Percentiles rank a stretch among this genome's conserved stretches.
phyloP scores from a whole-genome alignment of 2,888 invertebrate genomes.

The Plebejus melissa region DNA sequence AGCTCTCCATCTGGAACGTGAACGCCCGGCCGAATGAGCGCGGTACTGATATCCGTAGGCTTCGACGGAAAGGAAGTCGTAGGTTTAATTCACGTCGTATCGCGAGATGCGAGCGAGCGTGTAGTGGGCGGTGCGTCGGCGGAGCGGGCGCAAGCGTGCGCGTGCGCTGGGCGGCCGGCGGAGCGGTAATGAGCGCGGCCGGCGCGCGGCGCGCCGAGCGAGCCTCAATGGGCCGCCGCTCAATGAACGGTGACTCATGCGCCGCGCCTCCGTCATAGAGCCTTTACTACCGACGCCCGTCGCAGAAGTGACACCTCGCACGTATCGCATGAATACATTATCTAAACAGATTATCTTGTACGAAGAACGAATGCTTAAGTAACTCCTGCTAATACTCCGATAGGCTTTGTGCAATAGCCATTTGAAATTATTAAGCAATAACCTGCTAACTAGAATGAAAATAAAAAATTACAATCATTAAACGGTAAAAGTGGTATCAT shows the following conservation, averaged over 20 bases:
- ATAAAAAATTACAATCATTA: background rate
- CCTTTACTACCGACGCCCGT: conserved; percentile 54
- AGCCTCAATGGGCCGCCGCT: conserved; percentile 69
- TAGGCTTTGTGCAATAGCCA: background rate
- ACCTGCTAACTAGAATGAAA: background rate
- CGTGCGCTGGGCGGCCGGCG: conserved; percentile 76
- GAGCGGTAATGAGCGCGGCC: conserved; percentile 70
- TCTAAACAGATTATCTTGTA: conserved; percentile 41
- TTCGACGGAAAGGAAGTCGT: conserved; percentile 61
- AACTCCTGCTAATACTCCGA: background rate
- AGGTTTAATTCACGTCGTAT: conserved; percentile 70
- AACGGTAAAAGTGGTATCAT: too few species aligned
- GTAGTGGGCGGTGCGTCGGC: conserved; percentile 64
- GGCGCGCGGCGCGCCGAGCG: conserved; percentile 43
- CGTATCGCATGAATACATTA: conserved; percentile 52
- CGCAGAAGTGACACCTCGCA: conserved; percentile 60
- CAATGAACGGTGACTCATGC: conserved; percentile 69
- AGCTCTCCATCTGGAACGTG: conserved; percentile 68
- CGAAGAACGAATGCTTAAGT: background rate
- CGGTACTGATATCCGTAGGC: conserved; percentile 40
- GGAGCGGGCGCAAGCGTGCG: conserved; percentile 64
- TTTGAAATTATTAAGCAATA: background rate
- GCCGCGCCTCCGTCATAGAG: conserved; percentile 71
- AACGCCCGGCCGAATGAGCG: conserved; percentile 37
- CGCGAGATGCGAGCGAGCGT: conserved; percentile 63